Evolutionary conservation across 1,140 invertebrate genomes (phyloP).

Genomic region (Bombus confusus): DNA sequence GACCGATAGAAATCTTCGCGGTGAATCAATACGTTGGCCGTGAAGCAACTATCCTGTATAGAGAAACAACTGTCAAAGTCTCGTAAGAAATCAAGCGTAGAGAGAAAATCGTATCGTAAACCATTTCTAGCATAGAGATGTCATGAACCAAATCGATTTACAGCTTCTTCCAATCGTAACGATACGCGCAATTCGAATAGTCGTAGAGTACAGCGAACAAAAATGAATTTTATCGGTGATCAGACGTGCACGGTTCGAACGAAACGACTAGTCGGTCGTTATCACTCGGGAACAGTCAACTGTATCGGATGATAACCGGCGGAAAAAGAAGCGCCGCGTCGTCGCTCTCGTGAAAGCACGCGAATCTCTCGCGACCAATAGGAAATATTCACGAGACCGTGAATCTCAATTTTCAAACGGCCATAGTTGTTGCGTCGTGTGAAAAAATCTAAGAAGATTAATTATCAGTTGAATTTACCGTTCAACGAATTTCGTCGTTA

Average conservation of each 20-base stretch:
- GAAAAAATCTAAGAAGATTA: background rate
- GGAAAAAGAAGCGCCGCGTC: slow-evolving; percentile 7
- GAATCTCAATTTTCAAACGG: slow-evolving; percentile 4
- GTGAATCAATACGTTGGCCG: background rate
- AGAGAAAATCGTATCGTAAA: background rate
- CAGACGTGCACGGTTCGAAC: slow-evolving; percentile 2
- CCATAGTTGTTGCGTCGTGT: background rate
- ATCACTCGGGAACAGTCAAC: slow-evolving; percentile 34
- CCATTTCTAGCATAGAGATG: background rate
- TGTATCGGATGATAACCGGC: slow-evolving; percentile 18
- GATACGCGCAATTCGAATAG: background rate
- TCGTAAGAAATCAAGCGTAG: background rate
- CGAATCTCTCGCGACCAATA: background rate
- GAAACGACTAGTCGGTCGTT: slow-evolving; percentile 16
- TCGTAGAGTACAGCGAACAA: background rate
- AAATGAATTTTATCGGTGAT: slow-evolving; percentile 45
- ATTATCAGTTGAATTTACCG: background rate
- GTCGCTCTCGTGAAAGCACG: background rate
- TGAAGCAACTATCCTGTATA: background rate
- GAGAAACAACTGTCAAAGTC: background rate
- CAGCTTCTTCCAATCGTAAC: slow-evolving; percentile 9
- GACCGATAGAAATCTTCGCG: background rate
- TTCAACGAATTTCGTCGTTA: background rate
- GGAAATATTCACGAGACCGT: background rate
- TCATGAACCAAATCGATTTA: background rate